phyloP scores from a whole-genome alignment of 2,888 invertebrate species.

The Pristionchus fissidentatus region DNA sequence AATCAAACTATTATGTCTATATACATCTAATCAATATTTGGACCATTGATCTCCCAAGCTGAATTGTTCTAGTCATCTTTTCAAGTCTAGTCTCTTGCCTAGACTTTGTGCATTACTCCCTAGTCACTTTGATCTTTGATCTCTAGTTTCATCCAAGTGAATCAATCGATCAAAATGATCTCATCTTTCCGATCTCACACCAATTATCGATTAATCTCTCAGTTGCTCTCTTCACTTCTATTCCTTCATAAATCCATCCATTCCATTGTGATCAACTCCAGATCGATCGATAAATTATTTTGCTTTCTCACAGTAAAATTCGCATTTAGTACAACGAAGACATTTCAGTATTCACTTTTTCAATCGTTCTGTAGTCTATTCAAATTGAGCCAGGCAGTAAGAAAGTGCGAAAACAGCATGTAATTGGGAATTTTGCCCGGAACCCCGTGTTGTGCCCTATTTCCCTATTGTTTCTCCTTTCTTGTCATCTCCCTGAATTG shows the following conservation, averaged over 20 bases:
- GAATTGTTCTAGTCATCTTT: slow-evolving; percentile 15
- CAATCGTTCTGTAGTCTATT: too few species aligned
- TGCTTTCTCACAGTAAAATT: too few species aligned
- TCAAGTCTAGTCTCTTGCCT: slow-evolving; percentile 2
- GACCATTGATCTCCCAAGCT: slow-evolving; percentile 15
- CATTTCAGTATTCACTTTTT: too few species aligned
- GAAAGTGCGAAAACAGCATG: too few species aligned
- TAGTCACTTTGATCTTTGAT: slow-evolving; percentile 3
- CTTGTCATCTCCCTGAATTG: too few species aligned
- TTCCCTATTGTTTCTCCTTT: too few species aligned
- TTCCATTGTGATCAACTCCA: not conserved
- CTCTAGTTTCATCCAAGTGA: slow-evolving; percentile 11
- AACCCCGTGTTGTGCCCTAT: too few species aligned
- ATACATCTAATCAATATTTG: not conserved
- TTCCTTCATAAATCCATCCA: not conserved
- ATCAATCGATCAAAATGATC: slow-evolving; percentile 20
- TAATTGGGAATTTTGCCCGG: too few species aligned
- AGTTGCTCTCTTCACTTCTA: not conserved
- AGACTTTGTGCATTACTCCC: not conserved
- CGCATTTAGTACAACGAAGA: too few species aligned
- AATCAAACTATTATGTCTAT: not conserved
- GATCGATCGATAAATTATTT: slow-evolving; percentile 19
- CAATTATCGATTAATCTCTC: not conserved
- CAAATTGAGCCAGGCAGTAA: too few species aligned
- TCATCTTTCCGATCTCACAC: not conserved